These are phyloP conservation scores for Verasper variegatus DNA, from an alignment of 2,113 vertebrate genomes.

Conservation along the genomic window DNA sequence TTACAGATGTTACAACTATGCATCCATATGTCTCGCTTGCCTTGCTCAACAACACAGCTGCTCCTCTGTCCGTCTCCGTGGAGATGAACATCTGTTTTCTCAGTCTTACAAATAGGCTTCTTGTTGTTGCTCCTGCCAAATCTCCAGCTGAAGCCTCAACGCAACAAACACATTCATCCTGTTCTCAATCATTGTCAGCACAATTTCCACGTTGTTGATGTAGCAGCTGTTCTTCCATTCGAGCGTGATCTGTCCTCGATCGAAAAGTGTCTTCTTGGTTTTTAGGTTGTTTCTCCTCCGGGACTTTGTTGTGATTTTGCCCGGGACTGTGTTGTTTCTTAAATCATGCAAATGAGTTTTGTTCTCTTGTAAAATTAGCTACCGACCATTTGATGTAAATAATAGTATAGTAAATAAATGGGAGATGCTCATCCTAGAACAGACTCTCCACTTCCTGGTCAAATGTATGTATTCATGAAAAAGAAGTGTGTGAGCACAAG, in stretches of 20 bases:
- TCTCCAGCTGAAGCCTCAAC: neutral
- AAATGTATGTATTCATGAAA: neutral
- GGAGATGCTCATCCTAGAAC: conserved; percentile 28
- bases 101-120: neutral
- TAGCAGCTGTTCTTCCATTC: conserved; percentile 27
- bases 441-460: conserved; percentile 11
- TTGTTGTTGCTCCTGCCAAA: neutral
- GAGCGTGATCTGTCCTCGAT: neutral
- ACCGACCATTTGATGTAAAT: conserved; percentile 58
- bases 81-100: conserved; percentile 2
- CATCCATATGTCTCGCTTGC: conserved; percentile 31
- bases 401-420: conserved; percentile 60
- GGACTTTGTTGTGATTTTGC: conserved; percentile 16
- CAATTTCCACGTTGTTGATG: conserved; percentile 13
- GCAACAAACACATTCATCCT: neutral
- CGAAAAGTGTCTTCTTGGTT: conserved; percentile 15
- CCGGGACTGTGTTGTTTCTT: conserved; percentile 28
- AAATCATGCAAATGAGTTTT: conserved; percentile 44
- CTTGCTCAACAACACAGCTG: conserved; percentile 3
- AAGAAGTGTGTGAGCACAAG: no score
- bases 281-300: conserved; percentile 31
- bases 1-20: conserved; percentile 33
- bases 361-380: conserved; percentile 46
- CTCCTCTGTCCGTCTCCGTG: neutral
- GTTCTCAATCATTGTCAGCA: neutral